These are phyloP conservation scores for Gopherus evgoodei DNA, from an alignment of 2,113 vertebrate species.

Conservation along the genomic window DNA sequence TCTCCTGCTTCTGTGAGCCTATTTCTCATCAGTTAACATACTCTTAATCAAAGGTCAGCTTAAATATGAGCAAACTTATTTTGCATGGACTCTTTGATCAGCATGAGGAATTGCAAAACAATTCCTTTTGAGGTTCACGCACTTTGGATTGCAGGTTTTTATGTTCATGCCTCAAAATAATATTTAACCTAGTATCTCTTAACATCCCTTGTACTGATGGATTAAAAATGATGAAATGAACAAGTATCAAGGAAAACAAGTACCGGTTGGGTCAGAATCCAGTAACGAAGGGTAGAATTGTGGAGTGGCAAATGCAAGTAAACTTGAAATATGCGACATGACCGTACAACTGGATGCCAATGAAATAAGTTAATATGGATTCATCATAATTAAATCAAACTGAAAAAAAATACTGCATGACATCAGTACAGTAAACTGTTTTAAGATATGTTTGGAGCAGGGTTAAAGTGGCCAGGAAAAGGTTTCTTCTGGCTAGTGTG, in stretches of 20 bases:
- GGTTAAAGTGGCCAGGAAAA: neutral
- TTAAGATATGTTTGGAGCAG: neutral
- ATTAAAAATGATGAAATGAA: neutral
- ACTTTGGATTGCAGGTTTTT: neutral
- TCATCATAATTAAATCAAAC: neutral
- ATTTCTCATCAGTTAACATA: neutral
- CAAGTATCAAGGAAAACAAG: neutral
- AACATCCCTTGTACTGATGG: neutral
- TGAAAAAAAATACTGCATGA: neutral
- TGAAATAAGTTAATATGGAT: neutral
- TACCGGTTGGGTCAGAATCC: neutral
- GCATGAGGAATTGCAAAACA: neutral
- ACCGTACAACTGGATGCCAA: too few species aligned
- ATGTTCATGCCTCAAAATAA: neutral
- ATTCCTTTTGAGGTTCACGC: neutral
- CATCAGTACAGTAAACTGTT: neutral
- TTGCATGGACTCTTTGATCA: neutral
- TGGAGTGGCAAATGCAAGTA: neutral
- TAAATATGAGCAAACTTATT: neutral
- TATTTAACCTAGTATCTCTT: neutral
- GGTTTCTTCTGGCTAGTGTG: neutral
- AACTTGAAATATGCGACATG: too few species aligned
- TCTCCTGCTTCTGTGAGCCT: neutral
- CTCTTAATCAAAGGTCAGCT: neutral
- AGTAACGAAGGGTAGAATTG: neutral